A percentile compares a stretch with the other conserved stretches of the same genome.
phyloP scores from a whole-genome alignment of 2,797 vertebrate species.

The Borostomias antarcticus region DNA sequence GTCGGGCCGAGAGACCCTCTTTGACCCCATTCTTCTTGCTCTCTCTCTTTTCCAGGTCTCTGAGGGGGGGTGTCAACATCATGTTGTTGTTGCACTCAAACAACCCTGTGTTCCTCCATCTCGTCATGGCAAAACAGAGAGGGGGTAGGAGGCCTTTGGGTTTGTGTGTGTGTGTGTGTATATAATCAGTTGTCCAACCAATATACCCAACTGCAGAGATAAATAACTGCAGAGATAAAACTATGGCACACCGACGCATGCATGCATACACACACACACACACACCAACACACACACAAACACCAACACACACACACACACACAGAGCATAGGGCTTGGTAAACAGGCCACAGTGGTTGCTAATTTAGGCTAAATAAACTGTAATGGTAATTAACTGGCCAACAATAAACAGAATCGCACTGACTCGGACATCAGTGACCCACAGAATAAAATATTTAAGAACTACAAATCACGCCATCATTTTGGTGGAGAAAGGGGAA shows the following conservation, averaged over 20 bases:
- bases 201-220: neutral
- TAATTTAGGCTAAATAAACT: neutral
- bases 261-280: neutral
- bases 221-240: too few relatives aligned
- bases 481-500: too few relatives aligned
- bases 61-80: neutral
- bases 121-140: neutral
- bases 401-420: neutral
- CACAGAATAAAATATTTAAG: neutral
- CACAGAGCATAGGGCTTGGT: neutral
- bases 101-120: neutral
- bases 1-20: too few relatives aligned
- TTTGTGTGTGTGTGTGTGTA: neutral
- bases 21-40: neutral
- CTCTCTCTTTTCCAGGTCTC: neutral
- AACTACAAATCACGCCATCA: neutral
- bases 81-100: slow-evolving; percentile 1
- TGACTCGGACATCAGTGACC: too few relatives aligned
- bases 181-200: neutral
- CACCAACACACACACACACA: slow-evolving; percentile 16
- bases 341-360: neutral
- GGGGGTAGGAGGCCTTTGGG: neutral
- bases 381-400: neutral
- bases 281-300: slow-evolving; percentile 13
- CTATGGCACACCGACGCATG: neutral